Evolutionary conservation across 2,888 invertebrate species (phyloP), one percentile per base, ranked within the genome.

Genomic region (Lordiphosa fenestrarum): DNA sequence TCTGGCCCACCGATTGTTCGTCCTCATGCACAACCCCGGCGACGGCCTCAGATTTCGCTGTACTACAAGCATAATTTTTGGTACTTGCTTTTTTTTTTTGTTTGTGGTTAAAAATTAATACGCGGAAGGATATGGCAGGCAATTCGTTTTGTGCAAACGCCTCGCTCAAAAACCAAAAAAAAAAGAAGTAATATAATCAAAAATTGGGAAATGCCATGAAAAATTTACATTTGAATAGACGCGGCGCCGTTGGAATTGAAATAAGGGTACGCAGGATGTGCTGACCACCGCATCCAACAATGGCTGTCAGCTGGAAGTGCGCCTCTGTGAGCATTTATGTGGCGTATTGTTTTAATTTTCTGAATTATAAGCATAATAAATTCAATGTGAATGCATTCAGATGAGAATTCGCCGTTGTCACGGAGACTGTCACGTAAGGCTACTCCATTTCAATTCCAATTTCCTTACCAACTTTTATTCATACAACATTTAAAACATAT

Each of bases 191-290:
- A 15, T 15, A 62, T 71, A 70, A 72, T 41, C 57, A 53, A 50
- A 51, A 59, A 39, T 61, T 57, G 36, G 50, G 60, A 67, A 67
- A 50, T 58, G 57, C 66, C 69, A 73, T 81, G 69, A 69, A 82
- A 78, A 84, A 82, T 82, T 82, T 84, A 84, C 82, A 82, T 82
- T 82, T 82, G 82, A 82, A 84, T 84, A 84, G 82, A 65, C 56
- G 54, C 25, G 52, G 36, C 47, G 53, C 56, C 44, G 54, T 15
- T 44, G 30, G 48, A 12, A 13, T 21, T 12, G 19, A 13, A 25
- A 38, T 38, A 21, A 38, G 42, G 37, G 49, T 44, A 47, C 9
- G 35, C 25, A 49, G 59, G 52, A 7, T 36, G 58, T 36, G 58
- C 55, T 42, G 51, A 58, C 61, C 71, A 73, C 59, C 54, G 67